Evolutionary conservation across 2,888 invertebrate genomes (phyloP).

Genomic region (Scrobipalpa costella): DNA sequence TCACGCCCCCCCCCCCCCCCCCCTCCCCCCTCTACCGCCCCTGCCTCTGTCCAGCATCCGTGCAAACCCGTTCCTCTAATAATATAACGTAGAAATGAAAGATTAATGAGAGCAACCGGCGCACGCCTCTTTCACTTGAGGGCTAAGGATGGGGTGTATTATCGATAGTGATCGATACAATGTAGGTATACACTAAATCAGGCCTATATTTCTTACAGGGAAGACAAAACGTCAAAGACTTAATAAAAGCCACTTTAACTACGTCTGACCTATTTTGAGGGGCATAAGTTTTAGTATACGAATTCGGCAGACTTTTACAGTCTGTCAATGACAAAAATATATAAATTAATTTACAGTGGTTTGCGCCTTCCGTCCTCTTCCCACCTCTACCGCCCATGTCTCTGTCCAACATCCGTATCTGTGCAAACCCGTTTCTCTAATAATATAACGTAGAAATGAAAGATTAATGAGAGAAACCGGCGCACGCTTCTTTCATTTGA

Average conservation of each 20-base stretch:
- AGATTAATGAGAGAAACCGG: conserved; percentile 81
- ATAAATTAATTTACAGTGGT: no score
- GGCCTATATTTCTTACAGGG: no score
- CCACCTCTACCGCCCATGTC: conserved; percentile 41
- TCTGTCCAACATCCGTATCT: conserved; percentile 73
- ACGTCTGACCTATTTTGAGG: no score
- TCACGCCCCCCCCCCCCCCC: conserved; percentile 58
- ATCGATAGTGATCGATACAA: conserved; percentile 23
- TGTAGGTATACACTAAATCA: no score
- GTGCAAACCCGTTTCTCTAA: conserved; percentile 80
- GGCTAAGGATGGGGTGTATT: conserved; percentile 51
- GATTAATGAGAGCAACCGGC: conserved; percentile 80
- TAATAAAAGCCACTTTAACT: no score
- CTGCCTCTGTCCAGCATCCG: conserved; percentile 67
- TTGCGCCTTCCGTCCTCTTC: conserved; percentile 41
- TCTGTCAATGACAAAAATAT: no score
- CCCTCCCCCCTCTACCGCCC: conserved; percentile 39
- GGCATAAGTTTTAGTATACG: no score
- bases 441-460: conserved; percentile 81
- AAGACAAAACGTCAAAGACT: no score
- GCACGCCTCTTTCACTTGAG: conserved; percentile 78
- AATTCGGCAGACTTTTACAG: no score
- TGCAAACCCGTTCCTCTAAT: conserved; percentile 80
- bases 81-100: conserved; percentile 81
- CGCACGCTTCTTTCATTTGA: conserved; percentile 78